phyloP scores from a whole-genome alignment of 2,888 invertebrate genomes.

The Heterodera filipjevi region DNA sequence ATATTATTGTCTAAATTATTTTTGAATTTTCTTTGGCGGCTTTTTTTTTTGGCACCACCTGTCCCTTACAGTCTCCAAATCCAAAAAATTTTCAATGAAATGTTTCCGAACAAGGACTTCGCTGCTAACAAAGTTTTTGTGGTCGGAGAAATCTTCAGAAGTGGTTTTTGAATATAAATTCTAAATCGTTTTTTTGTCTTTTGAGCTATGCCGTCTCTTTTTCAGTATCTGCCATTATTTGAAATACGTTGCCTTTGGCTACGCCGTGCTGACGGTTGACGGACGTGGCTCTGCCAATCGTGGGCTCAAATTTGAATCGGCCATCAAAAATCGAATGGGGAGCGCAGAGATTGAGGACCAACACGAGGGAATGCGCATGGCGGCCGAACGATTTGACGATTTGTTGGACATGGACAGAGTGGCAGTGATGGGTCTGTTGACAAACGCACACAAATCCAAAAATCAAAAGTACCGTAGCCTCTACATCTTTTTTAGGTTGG shows the following conservation, averaged over 20 bases:
- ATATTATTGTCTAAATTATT: too few relatives aligned
- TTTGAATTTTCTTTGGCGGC: too few relatives aligned
- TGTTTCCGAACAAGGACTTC: too few relatives aligned
- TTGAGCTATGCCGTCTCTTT: too few relatives aligned
- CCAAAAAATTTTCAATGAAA: too few relatives aligned
- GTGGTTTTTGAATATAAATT: too few relatives aligned
- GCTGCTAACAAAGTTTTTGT: too few relatives aligned
- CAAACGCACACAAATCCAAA: not conserved
- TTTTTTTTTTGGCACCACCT: too few relatives aligned
- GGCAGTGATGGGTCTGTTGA: constrained; percentile 74
- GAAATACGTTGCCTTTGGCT: constrained; percentile 91
- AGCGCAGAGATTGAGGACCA: constrained; percentile 91
- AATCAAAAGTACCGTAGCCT: not conserved
- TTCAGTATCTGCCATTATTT: constrained; percentile 45
- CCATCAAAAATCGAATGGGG: constrained; percentile 87
- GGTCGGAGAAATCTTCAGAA: too few relatives aligned
- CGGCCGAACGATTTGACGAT: constrained; percentile 77
- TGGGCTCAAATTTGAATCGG: constrained; percentile 81
- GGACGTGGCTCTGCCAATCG: constrained; percentile 91
- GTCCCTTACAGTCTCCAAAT: too few relatives aligned
- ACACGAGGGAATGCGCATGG: constrained; percentile 85
- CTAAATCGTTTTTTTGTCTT: too few relatives aligned
- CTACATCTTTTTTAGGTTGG: constrained; percentile 78
- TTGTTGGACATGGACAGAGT: constrained; percentile 89
- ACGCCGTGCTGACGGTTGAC: constrained; percentile 92